These are phyloP conservation scores for Oryctes rhinoceros DNA, from an alignment of 1,140 invertebrate genomes.

Conservation along the genomic window DNA sequence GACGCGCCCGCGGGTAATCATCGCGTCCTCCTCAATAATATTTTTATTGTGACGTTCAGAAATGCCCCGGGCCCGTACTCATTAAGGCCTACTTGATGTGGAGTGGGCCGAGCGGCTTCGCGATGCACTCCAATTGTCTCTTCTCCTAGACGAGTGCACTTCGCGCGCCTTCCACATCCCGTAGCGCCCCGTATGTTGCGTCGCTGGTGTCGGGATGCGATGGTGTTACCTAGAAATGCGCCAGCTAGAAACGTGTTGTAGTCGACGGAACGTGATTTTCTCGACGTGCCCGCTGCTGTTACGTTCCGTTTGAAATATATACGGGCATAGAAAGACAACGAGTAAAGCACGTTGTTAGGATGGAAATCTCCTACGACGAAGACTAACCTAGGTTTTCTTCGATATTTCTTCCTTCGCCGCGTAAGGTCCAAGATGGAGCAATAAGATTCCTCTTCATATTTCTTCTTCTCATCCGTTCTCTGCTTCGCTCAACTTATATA, in stretches of 20 bases:
- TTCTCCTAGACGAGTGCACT: conserved; percentile 13
- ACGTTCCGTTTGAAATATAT: neutral
- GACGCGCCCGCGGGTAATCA: neutral
- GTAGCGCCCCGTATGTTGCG: neutral
- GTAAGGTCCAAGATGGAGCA: neutral
- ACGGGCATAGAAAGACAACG: too few species aligned
- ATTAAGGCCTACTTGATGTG: conserved; percentile 27
- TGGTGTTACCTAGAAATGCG: neutral
- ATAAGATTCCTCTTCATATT: neutral
- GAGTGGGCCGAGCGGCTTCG: conserved; percentile 15
- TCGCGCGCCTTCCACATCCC: neutral
- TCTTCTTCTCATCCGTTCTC: too few species aligned
- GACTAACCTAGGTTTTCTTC: too few species aligned
- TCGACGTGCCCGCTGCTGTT: neutral
- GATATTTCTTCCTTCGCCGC: neutral
- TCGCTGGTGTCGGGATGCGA: neutral
- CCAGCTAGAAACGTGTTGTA: neutral
- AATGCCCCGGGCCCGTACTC: conserved; percentile 27
- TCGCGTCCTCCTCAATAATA: conserved; percentile 30
- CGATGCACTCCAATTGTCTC: conserved; percentile 33
- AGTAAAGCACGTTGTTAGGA: too few species aligned
- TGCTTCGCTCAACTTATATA: too few species aligned
- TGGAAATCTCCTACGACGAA: too few species aligned
- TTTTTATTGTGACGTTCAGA: conserved; percentile 27
- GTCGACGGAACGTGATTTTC: neutral